These are phyloP conservation scores for Sogatella furcifera DNA, from an alignment of 1,140 invertebrate species.

Conservation along the genomic window DNA sequence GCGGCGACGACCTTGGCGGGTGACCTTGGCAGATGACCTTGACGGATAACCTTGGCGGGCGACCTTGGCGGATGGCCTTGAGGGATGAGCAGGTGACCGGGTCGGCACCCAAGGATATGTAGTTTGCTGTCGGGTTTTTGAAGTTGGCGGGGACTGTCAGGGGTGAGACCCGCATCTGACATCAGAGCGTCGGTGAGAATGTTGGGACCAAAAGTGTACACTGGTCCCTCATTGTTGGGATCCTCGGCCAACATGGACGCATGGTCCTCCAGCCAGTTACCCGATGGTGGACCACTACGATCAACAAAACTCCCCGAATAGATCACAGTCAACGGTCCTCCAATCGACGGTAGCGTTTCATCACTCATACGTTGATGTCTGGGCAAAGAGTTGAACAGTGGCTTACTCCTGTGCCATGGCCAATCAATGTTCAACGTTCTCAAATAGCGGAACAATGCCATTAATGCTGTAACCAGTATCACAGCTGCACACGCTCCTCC, in stretches of 20 bases:
- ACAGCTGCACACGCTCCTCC: slow-evolving; percentile 23
- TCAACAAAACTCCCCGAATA: slow-evolving; percentile 28
- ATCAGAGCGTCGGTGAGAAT: slow-evolving; percentile 11
- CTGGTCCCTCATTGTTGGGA: slow-evolving; percentile 14
- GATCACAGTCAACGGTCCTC: slow-evolving; percentile 24
- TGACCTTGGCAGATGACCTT: slow-evolving; percentile 22
- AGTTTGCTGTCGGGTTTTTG: slow-evolving; percentile 21
- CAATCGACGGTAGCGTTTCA: slow-evolving; percentile 8
- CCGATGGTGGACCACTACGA: slow-evolving; percentile 20
- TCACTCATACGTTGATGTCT: slow-evolving; percentile 19
- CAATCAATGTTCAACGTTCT: slow-evolving; percentile 17
- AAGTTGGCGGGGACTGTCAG: slow-evolving; percentile 22
- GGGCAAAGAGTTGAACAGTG: slow-evolving; percentile 12
- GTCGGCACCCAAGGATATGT: slow-evolving; percentile 23
- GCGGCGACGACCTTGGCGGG: slow-evolving; percentile 20
- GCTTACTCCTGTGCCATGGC: slow-evolving; percentile 25
- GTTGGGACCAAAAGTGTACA: slow-evolving; percentile 13
- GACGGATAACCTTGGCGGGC: slow-evolving; percentile 11
- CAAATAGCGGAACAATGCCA: slow-evolving; percentile 21
- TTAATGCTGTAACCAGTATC: slow-evolving; percentile 20
- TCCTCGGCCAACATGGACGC: slow-evolving; percentile 11
- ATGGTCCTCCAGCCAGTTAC: slow-evolving; percentile 25
- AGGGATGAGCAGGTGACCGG: slow-evolving; percentile 23
- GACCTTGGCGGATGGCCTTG: slow-evolving; percentile 15
- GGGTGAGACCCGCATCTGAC: neutral